Base-by-base conservation (phyloP, 2,888 invertebrate genomes). In the Lordiphosa andalusiaca region DNA sequence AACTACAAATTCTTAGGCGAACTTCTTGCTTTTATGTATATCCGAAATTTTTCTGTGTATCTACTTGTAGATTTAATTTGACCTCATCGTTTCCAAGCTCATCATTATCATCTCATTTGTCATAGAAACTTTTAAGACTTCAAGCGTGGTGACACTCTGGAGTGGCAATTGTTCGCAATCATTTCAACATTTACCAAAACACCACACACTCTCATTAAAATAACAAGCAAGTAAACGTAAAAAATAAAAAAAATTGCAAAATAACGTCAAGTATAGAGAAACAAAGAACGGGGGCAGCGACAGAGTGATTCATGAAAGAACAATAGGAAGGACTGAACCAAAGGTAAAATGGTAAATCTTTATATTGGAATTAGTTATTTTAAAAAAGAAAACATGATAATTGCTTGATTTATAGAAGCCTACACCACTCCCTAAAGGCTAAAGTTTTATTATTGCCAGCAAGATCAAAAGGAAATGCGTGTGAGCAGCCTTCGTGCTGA, bases 181-280 rank as follows among this genome's bases (percentile, higher is more conserved):
- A 57, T 46, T 40, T 49, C 40, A 30, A 52, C 44, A 73, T 53
- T 57, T 75, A 71, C 60, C 37, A 66, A 59, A 60, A 38, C 40
- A 51, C 47, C 44, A 42, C 54, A 72, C 67, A 69, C 61, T 63
- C 70, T 64, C 64, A 64, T 53, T 55, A 82, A 71, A 71, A 81
- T 81, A 81, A 81, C 82, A 76, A 83, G 85, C 73, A 78, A 81
- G 77, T 69, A 69, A 85, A 81, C 69, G 71, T 81, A 76, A 60
- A 76, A 76, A 82, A 59, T 37, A 62, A 76, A 76, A 76, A 70
- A 64, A 67, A 64, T 59, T 6, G 51, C 52, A 67, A 67, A 62
- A 16, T 12, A 30, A 6, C 1, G 2, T 3, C 13, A 9, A 10
- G 6, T 7, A 30, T 19, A 7, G 12, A 23, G 3, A 2, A 19